Base-by-base conservation (phyloP, 2,888 invertebrate genomes). In the Plebejus argus region DNA sequence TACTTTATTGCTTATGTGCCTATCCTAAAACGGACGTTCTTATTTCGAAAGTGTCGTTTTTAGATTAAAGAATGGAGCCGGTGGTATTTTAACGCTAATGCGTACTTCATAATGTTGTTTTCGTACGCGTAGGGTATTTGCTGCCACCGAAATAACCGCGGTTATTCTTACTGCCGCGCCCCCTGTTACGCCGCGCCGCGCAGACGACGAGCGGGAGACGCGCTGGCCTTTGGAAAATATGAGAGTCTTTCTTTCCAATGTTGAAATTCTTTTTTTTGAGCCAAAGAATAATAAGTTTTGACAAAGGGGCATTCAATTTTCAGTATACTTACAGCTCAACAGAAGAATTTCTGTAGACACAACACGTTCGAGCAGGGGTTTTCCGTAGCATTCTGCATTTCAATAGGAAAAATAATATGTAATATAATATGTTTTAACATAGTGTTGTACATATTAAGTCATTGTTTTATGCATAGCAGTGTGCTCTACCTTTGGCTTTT, bases 71-170 rank as follows among this genome's bases (percentile, higher is more conserved):
- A 66, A 66, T 66, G 61, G 61, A 66, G 61, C 28, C 61, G 58
- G 58, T 20, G 61, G 61, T 61, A 61, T 70, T 70, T 70, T 28
- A 70, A 70, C 70, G 77, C 80, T 78, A 78, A 79, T 80, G 79
- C 76, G 76, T 78, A 39, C 71, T 82, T 80, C 78, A 85, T 84
- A 85, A 90, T 89, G 89, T 87, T 87, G 87, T 89, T 87, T 85
- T 85, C 84, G 86, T 87, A 86, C 85, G 84, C 82, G 84, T 86
- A 86, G 87, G 87, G 87, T 87, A 88, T 87, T 88, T 88, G 88
- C 89, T 88, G 84, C 85, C 82, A 84, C 85, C 85, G 90, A 91
- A 91, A 92, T 92, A 91, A 91, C 90, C 86, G 83, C 79, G 81
- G 83, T 83, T 85, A 85, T 84, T 85, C 83, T 84, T 84, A 82